phyloP scores from a whole-genome alignment of 2,888 invertebrate species.

The Horisme vitalbata region DNA sequence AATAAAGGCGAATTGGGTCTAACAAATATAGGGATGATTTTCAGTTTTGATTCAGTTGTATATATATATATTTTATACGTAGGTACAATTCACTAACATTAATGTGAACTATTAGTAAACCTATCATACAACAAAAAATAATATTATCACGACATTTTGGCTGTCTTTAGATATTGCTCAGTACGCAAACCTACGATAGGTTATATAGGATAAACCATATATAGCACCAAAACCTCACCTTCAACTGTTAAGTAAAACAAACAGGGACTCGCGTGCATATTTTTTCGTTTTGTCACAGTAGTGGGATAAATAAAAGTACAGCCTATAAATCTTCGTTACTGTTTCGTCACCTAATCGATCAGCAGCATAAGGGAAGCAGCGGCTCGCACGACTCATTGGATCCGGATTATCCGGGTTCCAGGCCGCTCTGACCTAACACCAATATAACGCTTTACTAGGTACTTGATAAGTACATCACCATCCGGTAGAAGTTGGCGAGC shows the following conservation, averaged over 20 bases:
- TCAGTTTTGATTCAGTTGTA: too few species aligned
- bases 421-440: conserved; percentile 17
- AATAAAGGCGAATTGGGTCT: neutral
- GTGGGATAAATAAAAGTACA: conserved; percentile 6
- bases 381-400: conserved; percentile 35
- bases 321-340: conserved; percentile 29
- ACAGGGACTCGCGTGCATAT: conserved; percentile 2
- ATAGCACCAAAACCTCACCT: too few species aligned
- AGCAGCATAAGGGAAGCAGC: conserved; percentile 24
- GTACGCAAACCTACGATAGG: too few species aligned
- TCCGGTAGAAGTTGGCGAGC: neutral
- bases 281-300: neutral
- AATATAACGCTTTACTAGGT: conserved; percentile 12
- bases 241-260: too few species aligned
- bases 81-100: too few species aligned
- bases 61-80: too few species aligned
- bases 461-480: conserved; percentile 1
- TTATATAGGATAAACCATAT: too few species aligned
- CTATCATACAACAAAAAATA: too few species aligned
- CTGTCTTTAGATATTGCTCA: too few species aligned
- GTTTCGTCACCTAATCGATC: conserved; percentile 33
- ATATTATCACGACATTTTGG: too few species aligned
- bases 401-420: conserved; percentile 36
- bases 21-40: neutral
- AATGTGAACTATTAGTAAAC: too few species aligned